A percentile compares a stretch with the other conserved stretches of the same genome.
phyloP scores from a whole-genome alignment of 2,797 vertebrate species.

The Mormyrops boulengeri region DNA sequence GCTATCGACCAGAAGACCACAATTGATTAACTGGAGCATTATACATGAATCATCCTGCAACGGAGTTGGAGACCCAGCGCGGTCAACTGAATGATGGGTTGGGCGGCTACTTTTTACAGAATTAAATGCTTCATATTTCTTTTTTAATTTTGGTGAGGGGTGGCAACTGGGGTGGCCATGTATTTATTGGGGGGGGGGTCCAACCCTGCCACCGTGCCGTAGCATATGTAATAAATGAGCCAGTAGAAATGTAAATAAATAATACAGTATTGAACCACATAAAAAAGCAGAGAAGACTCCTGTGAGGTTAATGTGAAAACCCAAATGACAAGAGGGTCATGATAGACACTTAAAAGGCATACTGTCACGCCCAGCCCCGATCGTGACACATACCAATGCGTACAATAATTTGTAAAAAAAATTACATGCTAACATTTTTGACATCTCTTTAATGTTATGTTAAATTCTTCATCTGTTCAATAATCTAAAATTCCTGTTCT shows the following conservation, averaged over 20 bases:
- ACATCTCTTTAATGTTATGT: background rate
- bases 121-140: background rate
- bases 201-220: background rate
- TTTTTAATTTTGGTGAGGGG: background rate
- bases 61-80: background rate
- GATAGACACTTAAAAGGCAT: background rate
- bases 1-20: background rate
- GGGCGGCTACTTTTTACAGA: background rate
- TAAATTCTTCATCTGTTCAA: background rate
- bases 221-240: background rate
- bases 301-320: background rate
- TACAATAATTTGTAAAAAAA: background rate
- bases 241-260: background rate
- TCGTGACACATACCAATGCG: background rate
- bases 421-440: background rate
- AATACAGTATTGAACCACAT: background rate
- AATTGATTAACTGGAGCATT: background rate
- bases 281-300: background rate
- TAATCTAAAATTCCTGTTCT: background rate
- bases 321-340: background rate
- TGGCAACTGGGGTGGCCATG: background rate
- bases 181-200: background rate
- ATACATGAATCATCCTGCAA: background rate
- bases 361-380: no score
- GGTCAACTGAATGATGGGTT: background rate